A percentile compares a stretch with the other conserved stretches of the same genome.
These are phyloP conservation scores for Parazoanthus darwini DNA, from an alignment of 92 coral and sea anemone species.

Conservation along the genomic window DNA sequence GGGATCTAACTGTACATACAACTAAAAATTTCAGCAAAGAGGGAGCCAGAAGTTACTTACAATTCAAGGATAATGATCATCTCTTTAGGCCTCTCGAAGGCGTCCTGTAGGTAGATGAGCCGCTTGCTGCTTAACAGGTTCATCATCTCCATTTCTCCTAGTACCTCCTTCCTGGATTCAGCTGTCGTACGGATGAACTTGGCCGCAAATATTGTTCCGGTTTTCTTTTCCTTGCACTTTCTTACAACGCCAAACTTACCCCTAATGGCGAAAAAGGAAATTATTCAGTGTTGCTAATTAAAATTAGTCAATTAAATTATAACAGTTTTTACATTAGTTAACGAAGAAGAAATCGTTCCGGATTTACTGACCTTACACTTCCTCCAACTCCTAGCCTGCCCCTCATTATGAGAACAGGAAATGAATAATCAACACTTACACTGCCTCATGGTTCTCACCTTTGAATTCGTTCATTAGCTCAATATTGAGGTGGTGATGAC, in stretches of 20 bases:
- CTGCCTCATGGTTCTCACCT: no score
- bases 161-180: conserved; percentile 90
- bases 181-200: conserved; percentile 89
- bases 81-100: conserved; percentile 93
- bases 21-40: not conserved
- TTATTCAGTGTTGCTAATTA: not conserved
- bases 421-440: no score
- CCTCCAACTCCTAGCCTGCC: not conserved
- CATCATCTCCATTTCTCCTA: conserved; percentile 96
- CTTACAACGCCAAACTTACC: conserved; percentile 97
- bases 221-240: conserved; percentile 84
- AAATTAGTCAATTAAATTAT: not conserved
- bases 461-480: no score
- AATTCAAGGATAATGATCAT: conserved; percentile 92
- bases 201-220: conserved; percentile 87
- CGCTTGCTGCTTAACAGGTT: conserved; percentile 90
- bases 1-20: no score
- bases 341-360: no score
- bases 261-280: conserved; percentile 31
- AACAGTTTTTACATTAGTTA: no score
- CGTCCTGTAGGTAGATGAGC: conserved; percentile 90
- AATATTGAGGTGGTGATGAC: no score
- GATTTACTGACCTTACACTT: not conserved
- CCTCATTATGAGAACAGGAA: not conserved
- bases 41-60: conserved; percentile 58